phyloP scores from a whole-genome alignment of 2,888 invertebrate genomes.

The Drosophila sordidula region DNA sequence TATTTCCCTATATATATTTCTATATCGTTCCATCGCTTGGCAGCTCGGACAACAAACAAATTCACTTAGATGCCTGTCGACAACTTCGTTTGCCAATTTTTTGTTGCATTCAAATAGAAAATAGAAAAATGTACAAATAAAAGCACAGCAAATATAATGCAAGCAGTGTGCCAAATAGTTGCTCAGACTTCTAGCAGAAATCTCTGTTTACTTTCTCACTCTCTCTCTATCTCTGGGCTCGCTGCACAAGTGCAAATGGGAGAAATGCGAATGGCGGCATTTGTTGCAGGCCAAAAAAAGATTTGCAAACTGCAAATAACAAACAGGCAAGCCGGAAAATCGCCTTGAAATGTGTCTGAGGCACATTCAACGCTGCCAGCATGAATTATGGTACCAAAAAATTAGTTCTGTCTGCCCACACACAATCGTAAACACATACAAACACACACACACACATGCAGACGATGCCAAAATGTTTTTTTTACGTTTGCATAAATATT shows the following conservation, averaged over 20 bases:
- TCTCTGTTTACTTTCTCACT: conserved; percentile 3
- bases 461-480: conserved; percentile 29
- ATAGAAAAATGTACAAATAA: conserved; percentile 35
- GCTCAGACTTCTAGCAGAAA: conserved; percentile 17
- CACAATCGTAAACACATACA: conserved; percentile 25
- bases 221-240: neutral
- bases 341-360: conserved; percentile 75
- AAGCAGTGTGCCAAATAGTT: conserved; percentile 69
- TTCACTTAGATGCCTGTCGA: conserved; percentile 74
- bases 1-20: conserved; percentile 2
- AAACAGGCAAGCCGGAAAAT: conserved; percentile 63
- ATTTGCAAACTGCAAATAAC: conserved; percentile 51
- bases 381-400: conserved; percentile 65
- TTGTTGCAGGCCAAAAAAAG: conserved; percentile 39
- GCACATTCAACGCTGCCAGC: conserved; percentile 54
- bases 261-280: conserved; percentile 51
- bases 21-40: conserved; percentile 19
- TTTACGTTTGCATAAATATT: conserved; percentile 37
- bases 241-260: conserved; percentile 10
- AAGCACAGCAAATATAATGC: conserved; percentile 47
- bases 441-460: conserved; percentile 23
- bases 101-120: conserved; percentile 43
- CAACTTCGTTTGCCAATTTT: conserved; percentile 65
- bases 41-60: conserved; percentile 52
- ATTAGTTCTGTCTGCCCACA: conserved; percentile 55